Conservation (phyloP, 1,140 invertebrate species). For the Periplaneta americana region DNA sequence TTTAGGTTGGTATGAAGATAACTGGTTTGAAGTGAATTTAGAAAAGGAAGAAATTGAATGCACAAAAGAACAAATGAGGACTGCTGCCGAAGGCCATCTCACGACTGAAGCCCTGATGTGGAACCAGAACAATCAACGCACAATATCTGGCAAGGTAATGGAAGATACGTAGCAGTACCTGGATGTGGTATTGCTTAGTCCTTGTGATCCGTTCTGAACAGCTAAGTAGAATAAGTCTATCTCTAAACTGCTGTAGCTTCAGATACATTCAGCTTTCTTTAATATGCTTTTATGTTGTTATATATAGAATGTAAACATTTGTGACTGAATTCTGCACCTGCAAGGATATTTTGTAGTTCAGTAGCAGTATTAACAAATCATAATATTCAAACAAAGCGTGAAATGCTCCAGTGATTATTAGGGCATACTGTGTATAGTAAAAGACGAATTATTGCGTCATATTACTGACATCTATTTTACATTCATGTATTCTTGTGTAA, state of each 20-base stretch:
- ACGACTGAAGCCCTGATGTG: conserved; percentile 98
- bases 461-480: too few relatives aligned
- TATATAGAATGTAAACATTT: too few relatives aligned
- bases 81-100: conserved; percentile 92
- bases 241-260: neutral
- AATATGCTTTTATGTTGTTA: too few relatives aligned
- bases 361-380: too few relatives aligned
- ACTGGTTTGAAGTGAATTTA: conserved; percentile 93
- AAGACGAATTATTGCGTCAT: too few relatives aligned
- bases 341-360: too few relatives aligned
- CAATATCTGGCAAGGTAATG: conserved; percentile 84
- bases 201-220: neutral
- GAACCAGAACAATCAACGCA: conserved; percentile 89
- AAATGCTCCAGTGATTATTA: too few relatives aligned
- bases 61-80: conserved; percentile 85
- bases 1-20: conserved; percentile 96
- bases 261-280: too few relatives aligned
- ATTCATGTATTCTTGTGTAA: too few relatives aligned
- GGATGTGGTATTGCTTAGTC: neutral
- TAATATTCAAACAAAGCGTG: too few relatives aligned
- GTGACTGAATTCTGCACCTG: too few relatives aligned
- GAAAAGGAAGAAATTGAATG: conserved; percentile 88
- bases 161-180: neutral
- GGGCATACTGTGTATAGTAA: too few relatives aligned
- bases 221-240: neutral